phyloP scores from a whole-genome alignment of 2,888 invertebrate genomes.

The Heteropelma amictum region DNA sequence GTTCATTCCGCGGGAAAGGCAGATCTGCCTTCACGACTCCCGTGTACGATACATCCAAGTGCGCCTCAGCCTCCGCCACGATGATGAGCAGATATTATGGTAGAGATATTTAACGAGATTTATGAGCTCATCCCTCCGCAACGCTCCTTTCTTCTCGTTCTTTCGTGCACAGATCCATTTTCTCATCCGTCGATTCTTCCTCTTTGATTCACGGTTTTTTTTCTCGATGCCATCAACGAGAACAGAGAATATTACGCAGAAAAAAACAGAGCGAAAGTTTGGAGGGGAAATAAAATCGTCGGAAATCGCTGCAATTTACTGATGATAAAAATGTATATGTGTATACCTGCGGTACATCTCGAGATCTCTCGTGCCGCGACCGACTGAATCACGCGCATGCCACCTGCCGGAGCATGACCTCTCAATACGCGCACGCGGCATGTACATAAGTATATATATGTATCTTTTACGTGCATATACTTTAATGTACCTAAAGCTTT shows the following conservation, averaged over 20 bases:
- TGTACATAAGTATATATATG: constrained; percentile 36
- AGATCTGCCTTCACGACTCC: constrained; percentile 21
- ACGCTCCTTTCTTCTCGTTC: constrained; percentile 49
- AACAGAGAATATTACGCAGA: too few relatives aligned
- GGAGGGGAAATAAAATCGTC: too few relatives aligned
- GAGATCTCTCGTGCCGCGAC: constrained; percentile 54
- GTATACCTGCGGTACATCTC: too few relatives aligned
- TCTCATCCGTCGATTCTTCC: not conserved
- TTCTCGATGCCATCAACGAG: not conserved
- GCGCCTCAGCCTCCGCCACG: constrained; percentile 23
- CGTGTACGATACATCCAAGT: constrained; percentile 1
- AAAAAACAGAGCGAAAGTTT: too few relatives aligned
- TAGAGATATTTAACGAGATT: constrained; percentile 72
- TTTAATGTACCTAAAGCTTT: constrained; percentile 50
- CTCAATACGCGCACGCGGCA: constrained; percentile 68
- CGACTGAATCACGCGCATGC: constrained; percentile 72
- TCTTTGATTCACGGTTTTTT: not conserved
- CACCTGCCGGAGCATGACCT: constrained; percentile 75
- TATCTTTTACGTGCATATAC: constrained; percentile 48
- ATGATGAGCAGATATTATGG: constrained; percentile 70
- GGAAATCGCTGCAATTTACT: constrained; percentile 8
- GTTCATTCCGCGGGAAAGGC: constrained; percentile 22
- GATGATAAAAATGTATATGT: constrained; percentile 31
- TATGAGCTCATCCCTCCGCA: constrained; percentile 64
- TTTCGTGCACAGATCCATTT: constrained; percentile 25